Evolutionary conservation across 2,113 vertebrate genomes (phyloP), one percentile per base, ranked within the genome.

Genomic region (Dromaius novaehollandiae): DNA sequence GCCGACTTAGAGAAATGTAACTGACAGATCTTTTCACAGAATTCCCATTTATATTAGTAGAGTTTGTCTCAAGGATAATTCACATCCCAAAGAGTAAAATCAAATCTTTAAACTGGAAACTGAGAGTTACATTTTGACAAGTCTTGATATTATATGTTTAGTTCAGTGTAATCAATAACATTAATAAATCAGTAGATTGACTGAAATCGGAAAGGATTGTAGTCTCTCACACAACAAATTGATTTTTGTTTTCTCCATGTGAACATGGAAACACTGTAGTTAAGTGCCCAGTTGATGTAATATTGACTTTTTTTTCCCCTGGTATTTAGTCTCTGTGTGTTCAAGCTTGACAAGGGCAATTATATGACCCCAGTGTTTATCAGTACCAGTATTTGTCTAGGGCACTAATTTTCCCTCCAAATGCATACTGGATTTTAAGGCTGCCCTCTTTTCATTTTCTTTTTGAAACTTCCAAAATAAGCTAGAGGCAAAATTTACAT

Each of bases 221-320:
- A 90, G 44, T 38, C 86, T 97, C 97, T 97, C 68, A 18, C 50
- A 79, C 86, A 90, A 96, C 94, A 88, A 95, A 95, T 96, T 95
- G 85, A 93, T 96, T 86, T 97, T 94, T 96, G 53, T 82, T 80
- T 96, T 95, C 95, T 95, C 73, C 69, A 44, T n/a, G 38, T 70
- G 69, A 97, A 82, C 88, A 69, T 61, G 96, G 76, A 94, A 85
- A 94, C 48, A 84, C 82, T 63, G 71, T 78, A 94, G 68, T 96
- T 97, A 96, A 81, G 88, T 95, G 64, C 86, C 94, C 93, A 91
- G 91, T 80, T 95, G 88, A 92, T 90, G 82, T 80, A 65, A 88
- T 97, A 97, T 96, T 95, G 96, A 98, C 97, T 97, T 96, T 98
- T 95, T 91, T 91, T 97, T 97, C 95, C 58, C 85, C 75, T 96